Percentiles rank a stretch among this genome's conserved stretches.
Conservation (phyloP, 2,888 invertebrate species). For the Gari tellinella region DNA sequence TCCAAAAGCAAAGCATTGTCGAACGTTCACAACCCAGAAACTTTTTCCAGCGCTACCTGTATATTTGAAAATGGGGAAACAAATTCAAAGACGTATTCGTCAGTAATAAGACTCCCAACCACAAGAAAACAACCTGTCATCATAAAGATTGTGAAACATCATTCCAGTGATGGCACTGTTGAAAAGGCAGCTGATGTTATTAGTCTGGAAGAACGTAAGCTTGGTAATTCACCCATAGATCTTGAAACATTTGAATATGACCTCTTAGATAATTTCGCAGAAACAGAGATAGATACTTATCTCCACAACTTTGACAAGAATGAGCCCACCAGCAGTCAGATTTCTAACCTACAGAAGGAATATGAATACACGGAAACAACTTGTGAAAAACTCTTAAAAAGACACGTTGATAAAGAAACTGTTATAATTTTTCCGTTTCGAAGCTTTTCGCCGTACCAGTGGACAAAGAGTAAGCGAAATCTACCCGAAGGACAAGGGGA, state of each 20-base stretch:
- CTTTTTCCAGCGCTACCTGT: slow-evolving; percentile 5
- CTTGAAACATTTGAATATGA: too few species aligned
- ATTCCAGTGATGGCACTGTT: too few species aligned
- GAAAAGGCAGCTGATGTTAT: too few species aligned
- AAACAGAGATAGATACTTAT: too few species aligned
- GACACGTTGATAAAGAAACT: neutral
- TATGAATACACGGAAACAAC: neutral
- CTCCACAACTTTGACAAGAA: too few species aligned
- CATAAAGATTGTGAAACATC: too few species aligned
- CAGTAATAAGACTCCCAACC: too few species aligned
- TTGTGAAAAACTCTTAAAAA: slow-evolving; percentile 1
- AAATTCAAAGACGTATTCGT: neutral
- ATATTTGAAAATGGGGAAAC: neutral
- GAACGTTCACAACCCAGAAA: neutral
- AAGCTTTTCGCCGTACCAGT: slow-evolving; percentile 33
- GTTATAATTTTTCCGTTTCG: slow-evolving; percentile 29
- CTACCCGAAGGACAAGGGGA: neutral
- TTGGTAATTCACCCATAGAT: too few species aligned
- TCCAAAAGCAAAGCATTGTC: slow-evolving; percentile 13
- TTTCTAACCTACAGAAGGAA: neutral
- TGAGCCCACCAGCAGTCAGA: too few species aligned
- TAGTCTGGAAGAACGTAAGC: too few species aligned
- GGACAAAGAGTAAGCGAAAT: slow-evolving; percentile 28
- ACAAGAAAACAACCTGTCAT: too few species aligned
- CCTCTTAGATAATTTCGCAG: too few species aligned